phyloP scores from a whole-genome alignment of 92 coral and sea anemone species.

The Umimayanthus chanpuru region DNA sequence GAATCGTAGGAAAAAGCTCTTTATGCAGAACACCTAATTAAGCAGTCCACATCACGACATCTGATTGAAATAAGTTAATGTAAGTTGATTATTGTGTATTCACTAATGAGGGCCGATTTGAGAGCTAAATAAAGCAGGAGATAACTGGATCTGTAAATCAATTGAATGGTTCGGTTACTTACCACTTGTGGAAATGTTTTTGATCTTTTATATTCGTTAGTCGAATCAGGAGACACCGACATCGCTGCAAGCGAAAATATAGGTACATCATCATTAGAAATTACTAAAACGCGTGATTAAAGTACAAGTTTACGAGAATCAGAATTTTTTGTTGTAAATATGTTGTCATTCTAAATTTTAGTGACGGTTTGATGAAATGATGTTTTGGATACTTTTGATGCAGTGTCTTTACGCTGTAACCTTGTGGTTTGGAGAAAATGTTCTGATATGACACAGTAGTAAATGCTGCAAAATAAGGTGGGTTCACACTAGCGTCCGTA shows the following conservation, averaged over 20 bases:
- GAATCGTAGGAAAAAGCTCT: not conserved
- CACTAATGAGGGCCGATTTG: too few species aligned
- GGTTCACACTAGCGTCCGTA: too few species aligned
- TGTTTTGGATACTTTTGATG: not conserved
- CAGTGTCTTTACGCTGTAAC: not conserved
- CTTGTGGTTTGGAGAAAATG: not conserved
- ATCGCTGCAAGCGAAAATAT: constrained; percentile 10
- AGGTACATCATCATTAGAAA: not conserved
- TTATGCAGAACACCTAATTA: not conserved
- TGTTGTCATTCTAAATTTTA: not conserved
- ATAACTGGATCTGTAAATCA: too few species aligned
- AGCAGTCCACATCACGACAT: not conserved
- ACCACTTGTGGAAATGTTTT: constrained; percentile 57
- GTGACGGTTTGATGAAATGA: not conserved
- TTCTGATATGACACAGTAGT: not conserved
- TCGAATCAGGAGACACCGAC: constrained; percentile 6
- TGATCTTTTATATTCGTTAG: constrained; percentile 7
- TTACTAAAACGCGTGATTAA: too few species aligned
- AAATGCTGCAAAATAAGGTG: too few species aligned
- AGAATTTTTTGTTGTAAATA: too few species aligned
- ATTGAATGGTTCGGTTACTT: not conserved
- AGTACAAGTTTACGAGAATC: not conserved
- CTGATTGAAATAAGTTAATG: not conserved
- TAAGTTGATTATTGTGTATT: too few species aligned
- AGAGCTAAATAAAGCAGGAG: not conserved